A percentile compares a stretch with the other conserved stretches of the same genome.
Evolutionary conservation across 2,113 vertebrate genomes (phyloP).

Genomic region (Himantopus leucocephalus): DNA sequence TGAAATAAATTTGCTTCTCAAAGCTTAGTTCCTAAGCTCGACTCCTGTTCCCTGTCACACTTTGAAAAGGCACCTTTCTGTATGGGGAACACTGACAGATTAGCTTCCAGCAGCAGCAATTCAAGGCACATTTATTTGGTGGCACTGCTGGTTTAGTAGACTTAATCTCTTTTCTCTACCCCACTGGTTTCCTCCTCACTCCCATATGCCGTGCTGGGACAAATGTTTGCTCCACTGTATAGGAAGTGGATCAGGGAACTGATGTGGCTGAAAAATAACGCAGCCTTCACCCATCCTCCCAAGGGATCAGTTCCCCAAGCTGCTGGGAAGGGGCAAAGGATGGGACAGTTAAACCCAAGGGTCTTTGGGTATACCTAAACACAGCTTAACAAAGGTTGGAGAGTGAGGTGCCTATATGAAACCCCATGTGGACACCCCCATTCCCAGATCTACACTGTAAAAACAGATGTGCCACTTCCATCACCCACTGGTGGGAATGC

Average conservation of each 20-base stretch:
- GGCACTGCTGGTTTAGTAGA: neutral
- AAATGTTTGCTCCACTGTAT: neutral
- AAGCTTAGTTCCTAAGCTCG: neutral
- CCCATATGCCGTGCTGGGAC: neutral
- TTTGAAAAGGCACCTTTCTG: neutral
- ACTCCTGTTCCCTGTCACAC: neutral
- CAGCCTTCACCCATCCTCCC: fast-evolving
- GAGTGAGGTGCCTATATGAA: neutral
- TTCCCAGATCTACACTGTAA: neutral
- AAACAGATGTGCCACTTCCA: neutral
- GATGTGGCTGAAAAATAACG: neutral
- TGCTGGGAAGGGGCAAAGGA: neutral
- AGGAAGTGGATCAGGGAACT: neutral
- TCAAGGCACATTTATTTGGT: neutral
- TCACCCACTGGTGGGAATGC: neutral
- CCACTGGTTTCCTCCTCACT: neutral
- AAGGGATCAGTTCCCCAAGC: neutral
- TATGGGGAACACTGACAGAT: neutral
- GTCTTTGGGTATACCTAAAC: neutral
- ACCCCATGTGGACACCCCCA: too few relatives aligned
- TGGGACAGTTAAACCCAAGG: neutral
- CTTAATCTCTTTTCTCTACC: neutral
- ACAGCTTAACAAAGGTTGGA: neutral
- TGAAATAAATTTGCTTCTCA: neutral
- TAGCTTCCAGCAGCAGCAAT: neutral